Evolutionary conservation across 2,888 invertebrate species (phyloP).

Genomic region (Embidobia sp.): DNA sequence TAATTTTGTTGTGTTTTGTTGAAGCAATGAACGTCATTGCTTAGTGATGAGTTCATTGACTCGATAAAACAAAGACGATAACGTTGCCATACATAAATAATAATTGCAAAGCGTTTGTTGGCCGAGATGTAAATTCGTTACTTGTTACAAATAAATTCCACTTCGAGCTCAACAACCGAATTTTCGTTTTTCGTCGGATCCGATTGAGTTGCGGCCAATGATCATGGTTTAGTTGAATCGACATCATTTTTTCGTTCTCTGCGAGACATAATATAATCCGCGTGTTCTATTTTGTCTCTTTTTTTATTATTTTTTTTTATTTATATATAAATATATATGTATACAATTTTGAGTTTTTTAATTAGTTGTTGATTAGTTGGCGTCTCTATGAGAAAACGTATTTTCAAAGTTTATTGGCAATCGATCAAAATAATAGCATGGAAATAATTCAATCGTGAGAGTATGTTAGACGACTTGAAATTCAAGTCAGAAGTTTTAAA

Average conservation of each 20-base stretch:
- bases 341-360: constrained; percentile 20
- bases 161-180: constrained; percentile 31
- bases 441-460: no score
- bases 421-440: background rate
- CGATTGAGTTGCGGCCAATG: constrained; percentile 31
- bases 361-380: constrained; percentile 27
- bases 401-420: background rate
- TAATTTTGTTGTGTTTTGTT: background rate
- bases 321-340: constrained; percentile 10
- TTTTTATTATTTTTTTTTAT: constrained; percentile 9
- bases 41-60: background rate
- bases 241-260: constrained; percentile 27
- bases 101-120: constrained; percentile 24
- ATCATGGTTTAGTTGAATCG: constrained; percentile 51
- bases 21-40: no score
- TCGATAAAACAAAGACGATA: background rate
- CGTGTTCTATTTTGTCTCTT: constrained; percentile 16
- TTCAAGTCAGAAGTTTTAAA: background rate
- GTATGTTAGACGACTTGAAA: no score
- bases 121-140: constrained; percentile 28
- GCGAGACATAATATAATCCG: constrained; percentile 28
- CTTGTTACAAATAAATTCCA: constrained; percentile 27
- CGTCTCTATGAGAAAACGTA: constrained; percentile 19
- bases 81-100: constrained; percentile 22
- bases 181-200: constrained; percentile 20